Evolutionary conservation across 1,140 invertebrate species (phyloP), one percentile per base, ranked within the genome.

Genomic region (Neotoxoptera formosana): DNA sequence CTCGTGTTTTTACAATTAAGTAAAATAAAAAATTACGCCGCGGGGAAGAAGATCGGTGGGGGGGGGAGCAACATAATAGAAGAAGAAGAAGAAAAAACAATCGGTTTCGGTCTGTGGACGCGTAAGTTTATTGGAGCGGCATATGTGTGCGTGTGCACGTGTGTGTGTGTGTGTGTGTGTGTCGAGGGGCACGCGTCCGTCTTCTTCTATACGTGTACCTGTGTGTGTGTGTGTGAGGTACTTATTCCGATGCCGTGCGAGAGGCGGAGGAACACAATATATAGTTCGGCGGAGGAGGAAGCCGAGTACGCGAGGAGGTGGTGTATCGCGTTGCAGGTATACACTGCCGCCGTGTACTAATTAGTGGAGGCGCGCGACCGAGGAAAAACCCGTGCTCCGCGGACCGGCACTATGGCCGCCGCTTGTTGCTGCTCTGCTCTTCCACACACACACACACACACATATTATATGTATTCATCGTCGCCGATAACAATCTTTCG

Each of bases 321-420:
- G 51, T 30, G 25, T 60, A 41, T 67, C 56, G 60, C 60, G 51
- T 60, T 30, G 21, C 90, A n/a, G 90, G 36, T 20, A 86, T 25
- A 76, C 36, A 81, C 17, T 88, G 51, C 56, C 7, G 51, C 51
- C 7, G 51, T 41, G 30, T 45, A 56, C 91, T 93, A 93, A 93
- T 93, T 93, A 93, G 48, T 45, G 47, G 48, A 93, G 81, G 91
- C 91, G 91, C 76, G 91, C 91, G 91, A 93, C 91, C 91, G 91
- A 93, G 48, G 81, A 93, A 93, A 93, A 93, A 83, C 91, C 34
- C 91, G 91, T 84, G 91, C 91, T 84, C 91, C 36, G n/a, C 91
- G 81, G 91, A 93, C 91, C 91, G 91, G 81, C 91, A 93, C 91
- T 84, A 21, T 88, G 51, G 30, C 47, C 41, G 45, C 45, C 87